Base-by-base conservation (phyloP, 2,888 invertebrate species). In the Ceraclea dissimilis region DNA sequence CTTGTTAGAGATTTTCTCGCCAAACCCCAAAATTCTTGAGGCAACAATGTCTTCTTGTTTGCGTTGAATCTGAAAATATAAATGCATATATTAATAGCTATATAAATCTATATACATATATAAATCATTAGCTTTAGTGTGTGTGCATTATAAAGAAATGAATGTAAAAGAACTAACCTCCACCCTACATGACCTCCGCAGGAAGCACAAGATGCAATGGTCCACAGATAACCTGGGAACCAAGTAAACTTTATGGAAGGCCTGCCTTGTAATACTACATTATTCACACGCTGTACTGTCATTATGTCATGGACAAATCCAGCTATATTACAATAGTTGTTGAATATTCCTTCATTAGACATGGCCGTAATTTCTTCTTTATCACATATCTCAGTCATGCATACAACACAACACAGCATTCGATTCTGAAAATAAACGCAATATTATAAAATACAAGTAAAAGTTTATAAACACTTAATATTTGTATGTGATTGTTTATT, bases 221-320 rank as follows among this genome's bases (percentile, higher is more conserved):
- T 71, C 77, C 77, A 77, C 19, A 67, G 50, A 72, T 77, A 78
- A 31, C 77, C 76, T 11, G 77, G 77, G 71, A 76, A 78, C 77
- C 77, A 78, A 34, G 73, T 72, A 72, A 68, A 77, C 66, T 76
- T 71, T 1, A 66, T 65, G 22, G 70, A 68, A 1, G 74, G 64
- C 22, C 63, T 60, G 48, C 74, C 75, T 61, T 64, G 64, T 63
- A 64, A 63, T 61, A 49, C 49, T 62, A 68, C 66, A 68, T 69
- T 66, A 33, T 2, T 11, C 1, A 68, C 65, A 19, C 56, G 58
- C 55, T 68, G 64, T 65, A 76, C 74, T 56, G 77, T 77, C 65
- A 77, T 66, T 51, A 76, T 66, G 69, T 76, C 76, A 70, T 77
- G 77, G 71, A 75, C 65, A 71, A 68, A 71, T 1, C 77, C 77